These are phyloP conservation scores for Notospermus geniculatus DNA, from an alignment of 1,140 invertebrate genomes.

Conservation along the genomic window DNA sequence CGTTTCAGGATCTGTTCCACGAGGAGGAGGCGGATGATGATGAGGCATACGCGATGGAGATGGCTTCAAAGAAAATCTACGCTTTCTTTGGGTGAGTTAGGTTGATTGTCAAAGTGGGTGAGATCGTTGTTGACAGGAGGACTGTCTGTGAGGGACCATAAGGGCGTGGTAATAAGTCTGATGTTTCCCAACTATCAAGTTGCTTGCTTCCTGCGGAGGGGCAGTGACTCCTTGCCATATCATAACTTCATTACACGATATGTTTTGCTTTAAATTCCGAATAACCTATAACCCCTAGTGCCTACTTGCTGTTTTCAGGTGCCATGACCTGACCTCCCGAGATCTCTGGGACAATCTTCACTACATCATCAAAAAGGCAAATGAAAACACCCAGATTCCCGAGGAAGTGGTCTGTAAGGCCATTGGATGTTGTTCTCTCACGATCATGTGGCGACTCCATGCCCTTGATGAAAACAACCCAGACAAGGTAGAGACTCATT, in stretches of 20 bases:
- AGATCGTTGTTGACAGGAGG: too few relatives aligned
- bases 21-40: constrained; percentile 86
- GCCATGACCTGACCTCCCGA: constrained; percentile 84
- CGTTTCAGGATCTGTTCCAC: constrained; percentile 62
- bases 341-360: constrained; percentile 87
- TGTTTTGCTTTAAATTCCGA: too few relatives aligned
- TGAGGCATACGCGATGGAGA: constrained; percentile 87
- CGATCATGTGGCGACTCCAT: constrained; percentile 84
- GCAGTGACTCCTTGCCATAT: too few relatives aligned
- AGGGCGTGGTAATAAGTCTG: not conserved
- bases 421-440: constrained; percentile 83
- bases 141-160: not conserved
- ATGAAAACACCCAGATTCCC: constrained; percentile 59
- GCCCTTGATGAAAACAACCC: constrained; percentile 70
- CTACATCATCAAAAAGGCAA: constrained; percentile 69
- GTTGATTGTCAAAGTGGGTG: too few relatives aligned
- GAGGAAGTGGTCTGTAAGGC: constrained; percentile 78
- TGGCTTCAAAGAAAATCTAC: constrained; percentile 65
- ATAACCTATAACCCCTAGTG: too few relatives aligned
- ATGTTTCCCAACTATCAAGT: not conserved
- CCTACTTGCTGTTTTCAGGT: constrained; percentile 64
- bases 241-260: too few relatives aligned
- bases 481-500: constrained; percentile 40
- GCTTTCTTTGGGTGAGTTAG: constrained; percentile 47
- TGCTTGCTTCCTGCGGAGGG: too few relatives aligned